Conservation (phyloP, 1,140 invertebrate genomes). For the Neodiprion pinetum region DNA sequence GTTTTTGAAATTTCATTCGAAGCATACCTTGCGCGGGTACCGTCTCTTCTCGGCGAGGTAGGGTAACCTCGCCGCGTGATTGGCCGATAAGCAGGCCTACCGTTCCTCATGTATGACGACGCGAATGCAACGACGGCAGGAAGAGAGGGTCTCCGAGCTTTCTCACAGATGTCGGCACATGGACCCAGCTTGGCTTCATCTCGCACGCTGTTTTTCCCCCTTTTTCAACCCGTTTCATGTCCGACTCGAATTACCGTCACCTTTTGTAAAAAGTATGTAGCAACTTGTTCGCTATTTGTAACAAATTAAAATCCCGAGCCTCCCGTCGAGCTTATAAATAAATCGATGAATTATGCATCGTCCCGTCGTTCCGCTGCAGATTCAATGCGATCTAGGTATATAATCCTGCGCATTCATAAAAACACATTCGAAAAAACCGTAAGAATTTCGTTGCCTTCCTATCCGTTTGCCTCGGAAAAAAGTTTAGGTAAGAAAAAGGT, state of each 20-base stretch:
- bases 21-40: neutral
- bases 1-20: no score
- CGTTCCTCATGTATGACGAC: constrained; percentile 23
- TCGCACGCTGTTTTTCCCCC: constrained; percentile 2
- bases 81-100: constrained; percentile 50
- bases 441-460: no score
- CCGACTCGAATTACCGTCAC: neutral
- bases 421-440: no score
- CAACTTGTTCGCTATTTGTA: neutral
- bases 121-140: constrained; percentile 21
- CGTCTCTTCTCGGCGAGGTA: neutral
- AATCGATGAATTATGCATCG: constrained; percentile 2
- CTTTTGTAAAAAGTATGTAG: neutral
- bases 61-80: constrained; percentile 27
- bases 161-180: constrained; percentile 60
- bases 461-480: no score
- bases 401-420: no score
- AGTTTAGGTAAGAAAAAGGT: no score
- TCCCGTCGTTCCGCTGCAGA: no score
- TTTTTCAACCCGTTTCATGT: neutral
- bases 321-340: neutral
- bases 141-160: constrained; percentile 41
- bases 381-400: no score
- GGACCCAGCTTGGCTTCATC: neutral
- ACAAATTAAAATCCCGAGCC: neutral